Percentiles rank a stretch among this genome's conserved stretches.
These are phyloP conservation scores for Tragelaphus strepsiceros DNA, from an alignment of 2,113 vertebrate species.

Conservation along the genomic window DNA sequence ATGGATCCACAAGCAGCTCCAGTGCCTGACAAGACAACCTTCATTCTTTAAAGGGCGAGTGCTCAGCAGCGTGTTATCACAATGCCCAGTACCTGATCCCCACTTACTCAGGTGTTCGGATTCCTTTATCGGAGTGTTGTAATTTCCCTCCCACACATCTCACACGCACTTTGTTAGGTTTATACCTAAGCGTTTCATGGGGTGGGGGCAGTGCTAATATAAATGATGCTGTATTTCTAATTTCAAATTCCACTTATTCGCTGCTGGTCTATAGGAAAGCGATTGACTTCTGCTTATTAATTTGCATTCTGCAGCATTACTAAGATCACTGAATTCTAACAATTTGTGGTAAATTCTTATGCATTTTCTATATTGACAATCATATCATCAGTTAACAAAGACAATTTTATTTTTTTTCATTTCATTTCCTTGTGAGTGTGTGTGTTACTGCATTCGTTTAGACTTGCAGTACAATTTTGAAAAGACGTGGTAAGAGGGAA, in stretches of 20 bases:
- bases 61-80: too few species aligned
- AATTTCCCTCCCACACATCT: not conserved
- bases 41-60: not conserved
- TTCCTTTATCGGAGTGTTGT: not conserved
- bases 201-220: not conserved
- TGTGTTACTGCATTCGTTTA: not conserved
- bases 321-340: not conserved
- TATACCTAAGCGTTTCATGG: not conserved
- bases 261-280: not conserved
- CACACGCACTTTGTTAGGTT: not conserved
- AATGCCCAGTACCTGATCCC: not conserved
- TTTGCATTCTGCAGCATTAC: not conserved
- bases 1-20: not conserved
- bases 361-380: not conserved
- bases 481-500: not conserved
- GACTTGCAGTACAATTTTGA: not conserved
- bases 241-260: not conserved
- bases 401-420: not conserved
- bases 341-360: not conserved
- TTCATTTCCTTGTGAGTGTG: not conserved
- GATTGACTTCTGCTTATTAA: not conserved
- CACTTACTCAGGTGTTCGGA: not conserved
- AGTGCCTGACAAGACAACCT: not conserved
- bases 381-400: not conserved
- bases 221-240: not conserved